Conservation (phyloP, 2,888 invertebrate species). For the Cerceris rybyensis region DNA sequence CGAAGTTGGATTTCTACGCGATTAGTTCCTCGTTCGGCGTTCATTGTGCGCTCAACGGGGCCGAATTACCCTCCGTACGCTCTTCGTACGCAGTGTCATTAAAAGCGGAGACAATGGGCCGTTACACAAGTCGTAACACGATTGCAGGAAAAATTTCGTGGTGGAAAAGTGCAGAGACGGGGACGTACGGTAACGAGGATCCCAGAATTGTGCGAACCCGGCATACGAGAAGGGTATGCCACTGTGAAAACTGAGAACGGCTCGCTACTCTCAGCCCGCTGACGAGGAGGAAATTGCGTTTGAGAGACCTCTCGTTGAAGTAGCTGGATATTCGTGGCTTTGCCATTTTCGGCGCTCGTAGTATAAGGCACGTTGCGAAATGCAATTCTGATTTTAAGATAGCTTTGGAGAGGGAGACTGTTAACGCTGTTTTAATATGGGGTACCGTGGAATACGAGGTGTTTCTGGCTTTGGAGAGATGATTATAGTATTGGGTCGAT, state of each 20-base stretch:
- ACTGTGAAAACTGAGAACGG: conserved; percentile 43
- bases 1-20: neutral
- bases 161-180: conserved; percentile 31
- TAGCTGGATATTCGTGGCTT: no score
- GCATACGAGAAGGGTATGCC: neutral
- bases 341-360: no score
- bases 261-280: conserved; percentile 2
- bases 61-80: conserved; percentile 18
- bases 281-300: conserved; percentile 7
- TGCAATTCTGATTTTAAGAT: no score
- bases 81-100: conserved; percentile 27
- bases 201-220: conserved; percentile 60
- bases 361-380: no score
- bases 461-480: no score
- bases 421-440: no score
- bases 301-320: neutral
- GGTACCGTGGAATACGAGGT: no score
- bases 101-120: conserved; percentile 51
- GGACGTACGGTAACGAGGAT: conserved; percentile 43
- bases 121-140: conserved; percentile 53
- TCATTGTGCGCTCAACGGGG: conserved; percentile 12
- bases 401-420: no score
- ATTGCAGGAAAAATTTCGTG: conserved; percentile 58
- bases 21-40: conserved; percentile 44
- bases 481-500: no score